Evolutionary conservation across 2,113 vertebrate genomes (phyloP).

Genomic region (Paratilapia polleni): DNA sequence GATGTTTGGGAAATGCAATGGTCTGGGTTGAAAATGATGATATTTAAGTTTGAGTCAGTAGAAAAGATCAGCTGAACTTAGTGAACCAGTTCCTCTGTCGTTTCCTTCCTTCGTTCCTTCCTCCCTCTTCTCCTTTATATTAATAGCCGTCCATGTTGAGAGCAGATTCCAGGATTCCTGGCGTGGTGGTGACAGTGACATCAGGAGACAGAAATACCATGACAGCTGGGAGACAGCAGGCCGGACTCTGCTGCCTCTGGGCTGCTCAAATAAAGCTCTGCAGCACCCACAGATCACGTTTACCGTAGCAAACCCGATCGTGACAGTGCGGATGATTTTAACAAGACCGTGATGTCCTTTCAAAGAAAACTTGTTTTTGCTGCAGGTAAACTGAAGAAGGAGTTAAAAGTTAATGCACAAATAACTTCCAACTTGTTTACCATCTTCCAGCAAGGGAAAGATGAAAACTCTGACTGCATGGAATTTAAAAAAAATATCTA

Average conservation of each 20-base stretch:
- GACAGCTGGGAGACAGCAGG: constrained; percentile 40
- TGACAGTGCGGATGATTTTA: background rate
- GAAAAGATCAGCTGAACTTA: background rate
- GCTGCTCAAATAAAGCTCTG: constrained; percentile 4
- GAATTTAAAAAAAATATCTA: too few species aligned
- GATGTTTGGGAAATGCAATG: background rate
- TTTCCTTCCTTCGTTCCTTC: constrained; percentile 15
- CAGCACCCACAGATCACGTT: background rate
- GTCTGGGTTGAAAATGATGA: background rate
- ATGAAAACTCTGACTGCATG: too few species aligned
- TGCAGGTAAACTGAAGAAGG: background rate
- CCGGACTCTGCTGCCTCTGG: background rate
- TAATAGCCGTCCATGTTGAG: background rate
- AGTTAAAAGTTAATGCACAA: background rate
- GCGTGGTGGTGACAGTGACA: constrained; percentile 19
- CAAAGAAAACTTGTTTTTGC: background rate
- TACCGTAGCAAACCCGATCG: background rate
- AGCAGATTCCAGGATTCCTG: constrained; percentile 44
- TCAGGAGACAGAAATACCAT: constrained; percentile 32
- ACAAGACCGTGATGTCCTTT: background rate
- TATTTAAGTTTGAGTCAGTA: background rate
- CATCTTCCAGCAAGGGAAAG: too few species aligned
- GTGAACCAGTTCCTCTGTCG: background rate
- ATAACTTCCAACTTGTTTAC: background rate
- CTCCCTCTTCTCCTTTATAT: constrained; percentile 62